These are phyloP conservation scores for Columba janthina DNA, from an alignment of 2,113 vertebrate species.

Conservation along the genomic window DNA sequence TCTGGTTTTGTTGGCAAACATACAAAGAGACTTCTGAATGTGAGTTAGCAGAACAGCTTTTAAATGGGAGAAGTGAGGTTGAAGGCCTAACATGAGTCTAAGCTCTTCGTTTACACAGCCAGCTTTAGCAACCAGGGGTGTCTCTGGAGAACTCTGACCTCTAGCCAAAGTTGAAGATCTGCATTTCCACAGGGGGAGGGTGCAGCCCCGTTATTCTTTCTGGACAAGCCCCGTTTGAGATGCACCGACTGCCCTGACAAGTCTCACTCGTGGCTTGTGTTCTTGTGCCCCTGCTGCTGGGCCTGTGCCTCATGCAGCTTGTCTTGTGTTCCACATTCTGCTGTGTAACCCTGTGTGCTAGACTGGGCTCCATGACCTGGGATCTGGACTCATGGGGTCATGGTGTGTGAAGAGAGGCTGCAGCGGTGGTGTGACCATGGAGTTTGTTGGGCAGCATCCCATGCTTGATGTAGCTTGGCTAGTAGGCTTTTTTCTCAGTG, in stretches of 20 bases:
- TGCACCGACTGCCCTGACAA: neutral
- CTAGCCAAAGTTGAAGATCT: neutral
- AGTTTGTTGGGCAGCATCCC: neutral
- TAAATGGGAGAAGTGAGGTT: neutral
- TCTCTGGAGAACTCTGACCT: neutral
- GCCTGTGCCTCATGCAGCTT: neutral
- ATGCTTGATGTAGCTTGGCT: neutral
- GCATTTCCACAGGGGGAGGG: neutral
- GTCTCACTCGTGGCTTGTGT: neutral
- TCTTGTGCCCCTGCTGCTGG: neutral
- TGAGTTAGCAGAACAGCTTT: constrained; percentile 14
- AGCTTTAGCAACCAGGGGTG: neutral
- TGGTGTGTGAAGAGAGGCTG: neutral
- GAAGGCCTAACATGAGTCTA: neutral
- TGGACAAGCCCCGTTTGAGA: neutral
- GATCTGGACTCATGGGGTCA: neutral
- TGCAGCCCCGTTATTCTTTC: neutral
- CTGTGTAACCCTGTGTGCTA: neutral
- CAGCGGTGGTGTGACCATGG: neutral
- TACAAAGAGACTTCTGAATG: neutral
- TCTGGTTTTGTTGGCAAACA: neutral
- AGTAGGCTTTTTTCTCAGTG: neutral
- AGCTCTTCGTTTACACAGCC: neutral
- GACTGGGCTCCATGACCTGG: neutral
- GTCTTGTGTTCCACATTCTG: neutral